Percentiles rank a stretch among this genome's conserved stretches.
Evolutionary conservation across 2,113 vertebrate genomes (phyloP).

Genomic region (Origma solitaria): DNA sequence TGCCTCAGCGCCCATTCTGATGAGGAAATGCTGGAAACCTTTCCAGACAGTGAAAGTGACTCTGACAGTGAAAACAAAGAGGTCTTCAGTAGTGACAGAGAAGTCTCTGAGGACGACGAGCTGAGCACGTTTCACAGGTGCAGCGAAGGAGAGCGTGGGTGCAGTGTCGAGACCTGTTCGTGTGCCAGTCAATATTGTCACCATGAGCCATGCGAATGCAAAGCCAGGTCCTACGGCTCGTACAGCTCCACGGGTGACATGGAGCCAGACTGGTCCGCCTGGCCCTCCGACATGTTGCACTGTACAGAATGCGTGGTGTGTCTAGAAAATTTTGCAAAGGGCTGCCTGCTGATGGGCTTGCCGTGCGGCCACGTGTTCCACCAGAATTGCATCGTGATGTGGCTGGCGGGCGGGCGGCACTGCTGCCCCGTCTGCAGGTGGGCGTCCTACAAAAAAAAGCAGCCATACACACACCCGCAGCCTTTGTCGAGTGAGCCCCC

Average conservation of each 20-base stretch:
- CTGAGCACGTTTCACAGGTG: not conserved
- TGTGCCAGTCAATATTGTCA: conserved; percentile 45
- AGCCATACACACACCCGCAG: conserved; percentile 67
- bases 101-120: conserved; percentile 62
- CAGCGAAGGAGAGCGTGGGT: not conserved
- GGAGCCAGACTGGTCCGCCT: conserved; percentile 82
- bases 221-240: conserved; percentile 10
- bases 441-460: conserved; percentile 93
- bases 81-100: conserved; percentile 24
- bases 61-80: conserved; percentile 72
- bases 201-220: not conserved
- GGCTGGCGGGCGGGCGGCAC: conserved; percentile 87
- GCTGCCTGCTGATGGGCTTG: conserved; percentile 88
- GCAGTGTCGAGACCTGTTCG: not conserved
- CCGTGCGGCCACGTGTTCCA: conserved; percentile 96
- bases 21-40: conserved; percentile 62
- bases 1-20: conserved; percentile 43
- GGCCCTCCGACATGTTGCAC: conserved; percentile 83
- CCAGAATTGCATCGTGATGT: conserved; percentile 93
- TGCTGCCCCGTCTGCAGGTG: conserved; percentile 96
- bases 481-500: conserved; percentile 38
- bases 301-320: conserved; percentile 97
- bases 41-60: conserved; percentile 74
- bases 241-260: not conserved
- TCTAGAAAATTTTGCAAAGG: conserved; percentile 86